A percentile compares a stretch with the other conserved stretches of the same genome.
Evolutionary conservation across 2,113 vertebrate species (phyloP).

Genomic region (Upupa epops): DNA sequence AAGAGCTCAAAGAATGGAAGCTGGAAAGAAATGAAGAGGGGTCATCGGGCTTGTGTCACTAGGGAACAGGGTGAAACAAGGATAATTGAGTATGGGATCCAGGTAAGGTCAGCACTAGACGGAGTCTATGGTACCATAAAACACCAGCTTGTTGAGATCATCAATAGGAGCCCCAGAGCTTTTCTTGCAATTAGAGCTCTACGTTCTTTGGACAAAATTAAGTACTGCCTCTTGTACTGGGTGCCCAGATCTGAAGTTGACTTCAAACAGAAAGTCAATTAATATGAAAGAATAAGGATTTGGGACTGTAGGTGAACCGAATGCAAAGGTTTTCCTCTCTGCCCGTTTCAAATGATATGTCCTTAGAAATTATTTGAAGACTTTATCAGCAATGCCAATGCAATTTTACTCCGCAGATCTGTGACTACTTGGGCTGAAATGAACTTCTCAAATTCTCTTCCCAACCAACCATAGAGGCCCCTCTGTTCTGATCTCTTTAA

Average conservation of each 20-base stretch:
- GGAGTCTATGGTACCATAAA: background rate
- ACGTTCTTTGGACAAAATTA: background rate
- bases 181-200: background rate
- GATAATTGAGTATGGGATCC: background rate
- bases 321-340: background rate
- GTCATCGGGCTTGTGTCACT: background rate
- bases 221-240: background rate
- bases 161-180: background rate
- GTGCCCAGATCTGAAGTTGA: background rate
- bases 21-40: background rate
- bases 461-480: background rate
- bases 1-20: background rate
- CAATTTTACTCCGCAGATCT: background rate
- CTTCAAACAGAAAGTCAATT: background rate
- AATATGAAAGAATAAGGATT: background rate
- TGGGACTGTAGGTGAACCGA: background rate
- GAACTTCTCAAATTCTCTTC: background rate
- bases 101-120: background rate
- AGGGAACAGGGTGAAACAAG: background rate
- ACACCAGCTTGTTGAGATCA: background rate
- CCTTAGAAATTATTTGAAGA: background rate
- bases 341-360: background rate
- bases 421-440: background rate
- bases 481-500: background rate
- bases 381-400: background rate